Evolutionary conservation across 2,797 vertebrate species (phyloP), one percentile per base, ranked within the genome.

Genomic region (Sylvilagus floridanus): DNA sequence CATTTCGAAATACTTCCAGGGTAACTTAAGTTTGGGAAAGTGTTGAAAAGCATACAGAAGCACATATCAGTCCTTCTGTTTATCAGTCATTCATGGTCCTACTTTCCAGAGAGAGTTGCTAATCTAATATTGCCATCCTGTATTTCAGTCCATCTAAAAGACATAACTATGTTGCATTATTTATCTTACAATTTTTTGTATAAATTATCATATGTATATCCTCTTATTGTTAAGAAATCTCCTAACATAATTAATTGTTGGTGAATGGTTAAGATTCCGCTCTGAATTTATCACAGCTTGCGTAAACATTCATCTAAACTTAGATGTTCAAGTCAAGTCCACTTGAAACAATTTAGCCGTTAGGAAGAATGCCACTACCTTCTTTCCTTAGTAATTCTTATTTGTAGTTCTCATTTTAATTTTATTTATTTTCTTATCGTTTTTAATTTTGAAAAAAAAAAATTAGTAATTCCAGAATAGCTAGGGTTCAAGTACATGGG

Each of bases 241-340:
- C 75, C 17, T 11, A 35, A 81, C 57, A 71, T 28, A 52, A 57
- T 54, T 54, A 12, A 54, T 5, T 57, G 16, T 95, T 71, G 28
- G 76, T 32, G 22, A 65, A 81, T 85, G 63, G 7, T 69, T 87
- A 90, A 65, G 90, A 72, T 76, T 76, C n/a, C 4, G 88, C 78
- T 94, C 30, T 90, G 78, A 90, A 65, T 63, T 83, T 71, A 37
- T 4, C 1, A 13, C 50, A 65, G 50, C 92, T 92, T 79, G 13
- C 16, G 57, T 11, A 93, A 42, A 2, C 17, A 60, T 90, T 83
- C 50, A 47, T 66, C 62, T 90, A 76, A 76, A 94, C 84, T 95
- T 94, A 28, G 35, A 88, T 88, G 87, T 69, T 85, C 88, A 84
- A 90, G 21, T 65, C 42, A 95, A 88, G 65, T 93, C 24, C 68